Evolutionary conservation across 2,888 invertebrate genomes (phyloP), one percentile per base, ranked within the genome.

Genomic region (Uropetala carovei): DNA sequence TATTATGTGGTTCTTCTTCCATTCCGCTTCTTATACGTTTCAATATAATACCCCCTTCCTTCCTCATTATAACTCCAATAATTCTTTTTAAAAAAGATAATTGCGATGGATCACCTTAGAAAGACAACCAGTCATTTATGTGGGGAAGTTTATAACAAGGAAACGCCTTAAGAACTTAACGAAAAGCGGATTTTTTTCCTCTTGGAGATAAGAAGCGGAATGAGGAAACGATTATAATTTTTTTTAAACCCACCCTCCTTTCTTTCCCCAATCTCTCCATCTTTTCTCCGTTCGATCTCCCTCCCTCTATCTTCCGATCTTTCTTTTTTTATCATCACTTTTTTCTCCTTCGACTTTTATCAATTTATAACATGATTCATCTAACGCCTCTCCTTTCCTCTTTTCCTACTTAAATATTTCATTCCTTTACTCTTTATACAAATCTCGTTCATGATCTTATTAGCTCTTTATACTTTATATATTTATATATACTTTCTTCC

Each of bases 51-150:
- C 43, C 5, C 5, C 43, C 43, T 43, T 43, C 43, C 43, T 43
- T 43, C 43, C 43, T 43, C 43, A 43, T 43, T 43, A 43, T 43
- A 43, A 43, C 43, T 43, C 43, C 43, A 43, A 43, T 43, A 43
- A 43, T 43, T 43, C 43, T 43, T 43, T 43, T 43, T n/a, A n/a
- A 43, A 43, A 43, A 57, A 18, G n/a, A 18, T 18, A 18, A 2
- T 8, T 16, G 83, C 30, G 14, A 16, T 43, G 83, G 83, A 83
- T 83, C 83, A 43, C 27, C 56, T 83, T 83, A 18, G 57, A 83
- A 83, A 43, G 83, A 7, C 83, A 83, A 43, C 83, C 16, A 83
- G 83, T 83, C 83, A 82, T 82, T 82, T 82, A 18, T 43, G 43
- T 16, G 56, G 56, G 11, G 57, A 16, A 27, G 83, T 83, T 43